phyloP scores from a whole-genome alignment of 2,888 invertebrate species.

The Trichopoda pennipes region DNA sequence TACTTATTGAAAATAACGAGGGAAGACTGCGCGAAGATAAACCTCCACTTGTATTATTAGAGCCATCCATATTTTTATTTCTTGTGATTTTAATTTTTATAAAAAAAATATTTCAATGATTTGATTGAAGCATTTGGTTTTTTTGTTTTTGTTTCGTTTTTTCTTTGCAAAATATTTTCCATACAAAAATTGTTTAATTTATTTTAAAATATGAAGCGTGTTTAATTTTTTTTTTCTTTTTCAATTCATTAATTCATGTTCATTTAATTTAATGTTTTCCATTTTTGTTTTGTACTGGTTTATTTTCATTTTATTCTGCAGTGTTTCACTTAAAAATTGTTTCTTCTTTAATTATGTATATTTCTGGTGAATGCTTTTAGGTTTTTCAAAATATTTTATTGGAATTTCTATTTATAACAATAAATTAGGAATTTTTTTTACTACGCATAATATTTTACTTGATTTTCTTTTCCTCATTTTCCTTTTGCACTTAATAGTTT shows the following conservation, averaged over 20 bases:
- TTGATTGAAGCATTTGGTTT: conserved; percentile 32
- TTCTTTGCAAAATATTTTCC: conserved; percentile 26
- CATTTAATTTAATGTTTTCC: conserved; percentile 57
- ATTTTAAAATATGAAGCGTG: conserved; percentile 42
- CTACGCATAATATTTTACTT: conserved; percentile 66
- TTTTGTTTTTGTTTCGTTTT: conserved; percentile 15
- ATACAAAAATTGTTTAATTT: conserved; percentile 40
- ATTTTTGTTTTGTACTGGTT: conserved; percentile 65
- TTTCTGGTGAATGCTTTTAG: conserved; percentile 24
- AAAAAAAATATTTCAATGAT: conserved; percentile 26
- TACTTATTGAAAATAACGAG: conserved; percentile 70
- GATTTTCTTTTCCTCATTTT: conserved; percentile 58
- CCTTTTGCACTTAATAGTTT: conserved; percentile 54
- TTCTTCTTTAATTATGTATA: conserved; percentile 13
- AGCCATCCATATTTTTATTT: conserved; percentile 57
- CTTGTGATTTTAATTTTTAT: conserved; percentile 1
- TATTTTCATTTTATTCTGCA: conserved; percentile 44
- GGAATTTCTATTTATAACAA: conserved; percentile 53
- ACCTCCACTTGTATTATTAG: conserved; percentile 64
- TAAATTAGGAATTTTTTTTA: conserved; percentile 55
- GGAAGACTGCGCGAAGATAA: conserved; percentile 71
- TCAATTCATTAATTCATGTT: conserved; percentile 50
- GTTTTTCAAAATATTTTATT: conserved; percentile 6
- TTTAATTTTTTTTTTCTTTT: conserved; percentile 12
- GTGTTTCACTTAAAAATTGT: conserved; percentile 30